Evolutionary conservation across 2,888 invertebrate genomes (phyloP).

Genomic region (Scrobipalpa costella): DNA sequence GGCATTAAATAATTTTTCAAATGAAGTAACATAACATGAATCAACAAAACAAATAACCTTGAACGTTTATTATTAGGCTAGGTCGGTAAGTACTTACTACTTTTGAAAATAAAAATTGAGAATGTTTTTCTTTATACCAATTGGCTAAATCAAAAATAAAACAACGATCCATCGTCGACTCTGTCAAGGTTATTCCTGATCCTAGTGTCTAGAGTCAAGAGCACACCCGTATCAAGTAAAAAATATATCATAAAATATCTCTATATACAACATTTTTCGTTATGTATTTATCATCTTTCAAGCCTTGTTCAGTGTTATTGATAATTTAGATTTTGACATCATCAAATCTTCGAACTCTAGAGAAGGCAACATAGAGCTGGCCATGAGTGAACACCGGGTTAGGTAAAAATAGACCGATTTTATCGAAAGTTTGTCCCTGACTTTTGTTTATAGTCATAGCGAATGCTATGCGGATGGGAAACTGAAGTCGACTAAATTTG

Average conservation of each 20-base stretch:
- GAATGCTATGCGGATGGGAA: slow-evolving; percentile 30
- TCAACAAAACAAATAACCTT: slow-evolving; percentile 30
- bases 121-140: slow-evolving; percentile 27
- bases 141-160: no score
- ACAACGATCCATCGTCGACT: no score
- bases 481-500: slow-evolving; percentile 35
- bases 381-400: slow-evolving; percentile 32
- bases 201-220: no score
- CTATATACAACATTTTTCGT: slow-evolving; percentile 37
- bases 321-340: slow-evolving; percentile 38
- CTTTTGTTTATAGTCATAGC: slow-evolving; percentile 33
- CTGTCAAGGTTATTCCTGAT: no score
- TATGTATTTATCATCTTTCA: no score
- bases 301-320: slow-evolving; percentile 37
- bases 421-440: slow-evolving; percentile 32
- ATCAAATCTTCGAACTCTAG: slow-evolving; percentile 38
- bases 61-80: slow-evolving; percentile 26
- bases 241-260: slow-evolving; percentile 11
- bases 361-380: slow-evolving; percentile 37
- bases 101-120: slow-evolving; percentile 29
- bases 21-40: slow-evolving; percentile 30
- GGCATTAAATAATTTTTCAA: slow-evolving; percentile 29
- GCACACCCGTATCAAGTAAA: no score
- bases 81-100: slow-evolving; percentile 21
- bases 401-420: slow-evolving; percentile 32